A percentile compares a stretch with the other conserved stretches of the same genome.
These are phyloP conservation scores for Zygaena filipendulae DNA, from an alignment of 2,888 invertebrate genomes.

Conservation along the genomic window DNA sequence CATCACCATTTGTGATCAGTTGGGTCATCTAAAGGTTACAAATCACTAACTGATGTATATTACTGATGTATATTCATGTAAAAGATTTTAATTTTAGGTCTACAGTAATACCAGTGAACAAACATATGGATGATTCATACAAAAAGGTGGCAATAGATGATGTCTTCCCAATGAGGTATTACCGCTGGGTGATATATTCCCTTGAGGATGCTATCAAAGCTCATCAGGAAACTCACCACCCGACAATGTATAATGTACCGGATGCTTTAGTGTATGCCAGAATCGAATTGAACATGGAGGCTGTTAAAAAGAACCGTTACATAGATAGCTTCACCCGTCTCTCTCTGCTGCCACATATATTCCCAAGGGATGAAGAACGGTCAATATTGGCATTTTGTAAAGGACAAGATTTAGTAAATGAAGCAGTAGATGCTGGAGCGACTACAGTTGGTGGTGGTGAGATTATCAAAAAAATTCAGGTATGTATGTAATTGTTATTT, in stretches of 20 bases:
- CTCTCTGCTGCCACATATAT: constrained; percentile 74
- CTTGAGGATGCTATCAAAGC: constrained; percentile 81
- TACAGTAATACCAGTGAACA: too few species aligned
- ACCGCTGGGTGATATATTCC: constrained; percentile 65
- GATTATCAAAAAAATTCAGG: constrained; percentile 80
- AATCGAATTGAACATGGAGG: constrained; percentile 85
- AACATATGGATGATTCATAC: constrained; percentile 68
- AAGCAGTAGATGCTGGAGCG: constrained; percentile 78
- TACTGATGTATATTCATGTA: too few species aligned
- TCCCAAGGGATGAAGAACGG: constrained; percentile 75
- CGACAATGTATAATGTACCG: constrained; percentile 82
- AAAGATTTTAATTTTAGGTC: too few species aligned
- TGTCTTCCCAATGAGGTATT: constrained; percentile 74
- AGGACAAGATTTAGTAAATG: constrained; percentile 65
- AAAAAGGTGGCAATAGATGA: constrained; percentile 59
- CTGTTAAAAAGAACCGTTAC: constrained; percentile 75
- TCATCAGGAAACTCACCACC: constrained; percentile 85
- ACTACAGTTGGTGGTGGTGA: constrained; percentile 77
- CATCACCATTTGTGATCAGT: too few species aligned
- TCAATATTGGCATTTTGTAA: constrained; percentile 81
- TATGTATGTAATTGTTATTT: constrained; percentile 24
- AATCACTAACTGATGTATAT: too few species aligned
- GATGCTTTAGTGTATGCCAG: constrained; percentile 75
- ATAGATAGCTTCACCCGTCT: constrained; percentile 76
- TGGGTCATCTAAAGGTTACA: too few species aligned